Evolutionary conservation across 2,888 invertebrate genomes (phyloP), one percentile per base, ranked within the genome.

Genomic region (Phania funesta): DNA sequence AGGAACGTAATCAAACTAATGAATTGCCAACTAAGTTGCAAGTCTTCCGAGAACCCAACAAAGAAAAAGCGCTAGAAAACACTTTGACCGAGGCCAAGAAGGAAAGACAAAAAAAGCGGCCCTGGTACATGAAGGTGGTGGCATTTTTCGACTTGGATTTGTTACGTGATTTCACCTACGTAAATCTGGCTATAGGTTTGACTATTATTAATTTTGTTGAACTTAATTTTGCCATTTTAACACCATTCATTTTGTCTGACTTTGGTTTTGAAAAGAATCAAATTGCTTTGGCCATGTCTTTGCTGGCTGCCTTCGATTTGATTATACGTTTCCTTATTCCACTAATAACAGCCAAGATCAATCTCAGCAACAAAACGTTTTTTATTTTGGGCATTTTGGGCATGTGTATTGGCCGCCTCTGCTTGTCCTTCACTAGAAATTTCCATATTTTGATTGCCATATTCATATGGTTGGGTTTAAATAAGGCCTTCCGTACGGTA

Each of bases 141-240:
- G 90, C 93, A 48, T 95, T 95, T 87, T 95, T 95, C 87, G 95
- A 95, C 87, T 92, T 95, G 71, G 94, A 94, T 87, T 91, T 95
- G 68, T 88, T 95, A 58, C 93, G 93, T 85, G 95, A 95, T 90
- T 92, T 93, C 4, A 93, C 94, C 4, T 95, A 94, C 85, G 92
- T 95, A 0, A 95, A 94, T 86, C 90, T 95, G 60, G 94, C 95
- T 92, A 86, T 95, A 71, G 95, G 95, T 13, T 92, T 95, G 46
- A 95, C 94, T 0, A 88, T 95, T 32, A 95, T 95, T 0, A 94
- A 93, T 86, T 95, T 95, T 86, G 94, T 93, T 22, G 95, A 95
- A 88, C 87, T 95, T 8, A 95, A 95, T 87, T 95, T 95, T 87
- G 94, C 95, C n/a, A 92, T 95, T 65, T 86, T 95, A 68, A 95